Conservation (phyloP, 1,140 invertebrate species). For the Cyrtorhinus lividipennis region DNA sequence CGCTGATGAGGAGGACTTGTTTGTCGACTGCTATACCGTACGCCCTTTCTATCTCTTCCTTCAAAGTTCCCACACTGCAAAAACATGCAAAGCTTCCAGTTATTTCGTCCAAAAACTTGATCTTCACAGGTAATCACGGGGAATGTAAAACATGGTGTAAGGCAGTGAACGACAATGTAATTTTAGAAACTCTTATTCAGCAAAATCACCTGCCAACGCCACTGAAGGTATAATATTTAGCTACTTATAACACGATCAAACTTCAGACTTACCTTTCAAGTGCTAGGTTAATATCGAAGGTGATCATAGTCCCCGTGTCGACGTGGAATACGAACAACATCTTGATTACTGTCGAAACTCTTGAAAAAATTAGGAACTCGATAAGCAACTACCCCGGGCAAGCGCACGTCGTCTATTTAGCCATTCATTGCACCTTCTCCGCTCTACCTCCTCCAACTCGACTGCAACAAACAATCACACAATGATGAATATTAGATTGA, state of each 20-base stretch:
- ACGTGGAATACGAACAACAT: slow-evolving; percentile 80
- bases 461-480: neutral
- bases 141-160: too few species aligned
- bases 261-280: slow-evolving; percentile 60
- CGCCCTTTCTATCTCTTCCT: slow-evolving; percentile 58
- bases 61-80: slow-evolving; percentile 67
- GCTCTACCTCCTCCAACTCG: neutral
- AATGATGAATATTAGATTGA: too few species aligned
- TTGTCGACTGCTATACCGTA: slow-evolving; percentile 61
- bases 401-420: neutral
- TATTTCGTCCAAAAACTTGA: too few species aligned
- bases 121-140: too few species aligned
- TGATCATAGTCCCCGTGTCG: slow-evolving; percentile 77
- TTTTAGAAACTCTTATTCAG: too few species aligned
- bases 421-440: neutral
- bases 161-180: too few species aligned
- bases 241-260: too few species aligned
- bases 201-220: too few species aligned
- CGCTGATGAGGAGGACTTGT: slow-evolving; percentile 85
- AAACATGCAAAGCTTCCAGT: too few species aligned
- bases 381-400: neutral
- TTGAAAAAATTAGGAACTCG: neutral
- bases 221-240: too few species aligned
- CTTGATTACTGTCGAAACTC: slow-evolving; percentile 3
- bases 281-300: slow-evolving; percentile 80